phyloP scores from a whole-genome alignment of 2,888 invertebrate genomes.

The Stramonita haemastoma region DNA sequence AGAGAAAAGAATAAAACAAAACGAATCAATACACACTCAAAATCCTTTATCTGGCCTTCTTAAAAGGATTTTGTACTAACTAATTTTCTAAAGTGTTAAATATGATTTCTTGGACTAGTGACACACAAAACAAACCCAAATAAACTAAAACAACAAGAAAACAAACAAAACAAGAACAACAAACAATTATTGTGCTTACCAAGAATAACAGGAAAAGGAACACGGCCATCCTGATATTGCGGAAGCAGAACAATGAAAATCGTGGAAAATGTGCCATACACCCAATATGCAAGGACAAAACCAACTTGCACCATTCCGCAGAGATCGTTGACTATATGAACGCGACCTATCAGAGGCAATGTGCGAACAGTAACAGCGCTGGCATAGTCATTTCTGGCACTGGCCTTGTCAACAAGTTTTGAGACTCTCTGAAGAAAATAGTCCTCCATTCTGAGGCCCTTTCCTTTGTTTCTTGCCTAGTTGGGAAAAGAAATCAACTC shows the following conservation, averaged over 20 bases:
- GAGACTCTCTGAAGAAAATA: not conserved
- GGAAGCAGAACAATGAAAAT: constrained; percentile 70
- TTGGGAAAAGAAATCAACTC: not conserved
- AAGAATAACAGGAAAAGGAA: constrained; percentile 55
- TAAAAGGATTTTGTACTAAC: too few species aligned
- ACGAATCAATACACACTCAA: too few species aligned
- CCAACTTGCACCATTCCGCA: constrained; percentile 61
- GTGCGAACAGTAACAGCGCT: constrained; percentile 45
- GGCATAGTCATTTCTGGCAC: constrained; percentile 46
- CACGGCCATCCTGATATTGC: constrained; percentile 63
- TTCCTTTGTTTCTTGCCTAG: too few species aligned
- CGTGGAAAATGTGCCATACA: constrained; percentile 69
- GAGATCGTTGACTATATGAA: constrained; percentile 59
- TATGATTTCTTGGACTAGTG: too few species aligned
- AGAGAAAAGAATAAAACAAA: too few species aligned
- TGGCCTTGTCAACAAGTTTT: not conserved
- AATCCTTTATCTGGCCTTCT: too few species aligned
- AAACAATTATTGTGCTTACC: constrained; percentile 58
- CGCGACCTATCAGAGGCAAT: constrained; percentile 54
- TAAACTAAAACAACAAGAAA: too few species aligned
- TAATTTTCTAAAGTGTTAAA: too few species aligned
- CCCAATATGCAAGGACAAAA: constrained; percentile 69
- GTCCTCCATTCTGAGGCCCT: not conserved
- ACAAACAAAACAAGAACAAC: too few species aligned
- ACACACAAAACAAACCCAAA: too few species aligned